Evolutionary conservation across 2,888 invertebrate species (phyloP), one percentile per base, ranked within the genome.

Genomic region (Brenthis daphne): DNA sequence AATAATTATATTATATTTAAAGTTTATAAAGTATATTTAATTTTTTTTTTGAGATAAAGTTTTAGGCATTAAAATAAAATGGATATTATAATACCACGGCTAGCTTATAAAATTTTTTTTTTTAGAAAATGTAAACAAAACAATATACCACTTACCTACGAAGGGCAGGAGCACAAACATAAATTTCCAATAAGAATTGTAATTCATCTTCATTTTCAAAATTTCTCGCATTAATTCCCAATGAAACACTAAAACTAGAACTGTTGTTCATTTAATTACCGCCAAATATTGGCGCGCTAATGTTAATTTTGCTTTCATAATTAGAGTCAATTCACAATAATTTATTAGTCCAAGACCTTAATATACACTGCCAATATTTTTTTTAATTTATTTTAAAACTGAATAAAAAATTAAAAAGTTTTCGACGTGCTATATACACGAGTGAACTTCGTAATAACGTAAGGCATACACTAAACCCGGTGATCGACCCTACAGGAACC

Each of bases 401-500:
- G 12, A 43, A 43, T 8, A 12, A 43, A 37, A 37, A 54, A 14
- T 16, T 24, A 11, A 54, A 54, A 63, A 53, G 63, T 63, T 63
- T 54, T 0, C 13, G 24, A 20, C 81, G 74, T 81, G 80, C 72
- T 76, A 77, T 79, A 73, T 77, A 79, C 81, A 78, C 80, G 75
- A 80, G 82, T 85, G 81, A 82, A 82, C 76, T 76, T 76, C 75
- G 66, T 65, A 76, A 77, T 73, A 79, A 75, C 75, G 71, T 88
- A 85, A 78, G 78, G 86, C 80, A 82, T 82, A 86, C 87, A 87
- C 87, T 76, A 75, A 58, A 75, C 79, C 76, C 86, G 86, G 90
- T 91, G 90, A 92, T 90, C 91, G 92, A 91, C 93, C 92, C 93
- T 85, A 93, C 93, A 92, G 93, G 93, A 93, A 93, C 89, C 89